phyloP scores from a whole-genome alignment of 1,140 invertebrate species.

The Penaeus japonicus region DNA sequence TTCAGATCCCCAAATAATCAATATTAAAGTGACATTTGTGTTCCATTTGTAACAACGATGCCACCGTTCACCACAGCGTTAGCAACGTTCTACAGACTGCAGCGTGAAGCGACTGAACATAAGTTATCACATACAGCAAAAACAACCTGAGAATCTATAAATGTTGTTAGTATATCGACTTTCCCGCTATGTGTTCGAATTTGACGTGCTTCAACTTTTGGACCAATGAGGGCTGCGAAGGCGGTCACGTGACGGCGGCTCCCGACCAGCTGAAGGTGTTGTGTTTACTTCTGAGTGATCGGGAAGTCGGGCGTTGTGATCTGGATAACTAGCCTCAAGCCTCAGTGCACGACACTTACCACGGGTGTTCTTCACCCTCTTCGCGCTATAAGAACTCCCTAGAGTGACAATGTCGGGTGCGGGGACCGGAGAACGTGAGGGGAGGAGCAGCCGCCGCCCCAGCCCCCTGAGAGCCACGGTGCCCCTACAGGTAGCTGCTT shows the following conservation, averaged over 20 bases:
- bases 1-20: no score
- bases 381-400: neutral
- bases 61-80: no score
- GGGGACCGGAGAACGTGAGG: slow-evolving; percentile 50
- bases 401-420: slow-evolving; percentile 26
- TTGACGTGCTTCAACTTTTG: slow-evolving; percentile 46
- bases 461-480: slow-evolving; percentile 53
- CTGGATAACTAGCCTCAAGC: neutral
- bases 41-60: no score
- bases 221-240: neutral
- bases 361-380: neutral
- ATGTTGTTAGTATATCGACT: neutral
- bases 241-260: slow-evolving; percentile 34
- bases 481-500: slow-evolving; percentile 39
- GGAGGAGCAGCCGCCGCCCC: slow-evolving; percentile 53
- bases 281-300: slow-evolving; percentile 29
- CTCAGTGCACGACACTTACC: neutral
- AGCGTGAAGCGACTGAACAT: no score
- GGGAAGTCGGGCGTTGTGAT: neutral
- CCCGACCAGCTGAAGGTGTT: slow-evolving; percentile 43
- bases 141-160: no score
- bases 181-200: slow-evolving; percentile 14
- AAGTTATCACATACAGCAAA: no score
- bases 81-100: no score
- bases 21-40: no score